phyloP scores from a whole-genome alignment of 64 coral and sea anemone species.

The Stylophora pistillata region DNA sequence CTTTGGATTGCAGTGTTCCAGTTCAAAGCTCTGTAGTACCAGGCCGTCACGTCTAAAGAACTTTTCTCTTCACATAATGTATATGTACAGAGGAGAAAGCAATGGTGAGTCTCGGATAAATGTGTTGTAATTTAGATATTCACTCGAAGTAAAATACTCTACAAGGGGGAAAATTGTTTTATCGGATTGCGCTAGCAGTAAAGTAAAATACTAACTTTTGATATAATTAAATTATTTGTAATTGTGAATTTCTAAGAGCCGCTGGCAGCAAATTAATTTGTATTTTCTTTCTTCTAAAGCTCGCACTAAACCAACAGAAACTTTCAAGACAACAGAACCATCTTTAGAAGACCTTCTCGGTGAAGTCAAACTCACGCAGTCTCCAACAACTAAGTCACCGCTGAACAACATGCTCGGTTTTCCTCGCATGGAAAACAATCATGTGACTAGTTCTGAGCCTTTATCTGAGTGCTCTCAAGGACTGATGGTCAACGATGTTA shows the following conservation, averaged over 20 bases:
- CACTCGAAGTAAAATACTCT: no score
- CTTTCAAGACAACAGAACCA: conserved; percentile 46
- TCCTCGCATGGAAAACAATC: conserved; percentile 19
- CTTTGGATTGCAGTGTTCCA: conserved; percentile 76
- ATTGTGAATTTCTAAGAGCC: no score
- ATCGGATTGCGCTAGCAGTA: no score
- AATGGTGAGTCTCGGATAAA: neutral
- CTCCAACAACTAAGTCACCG: conserved; percentile 54
- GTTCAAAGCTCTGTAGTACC: conserved; percentile 57
- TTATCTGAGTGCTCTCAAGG: conserved; percentile 74
- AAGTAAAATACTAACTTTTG: no score
- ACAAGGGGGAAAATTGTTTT: no score
- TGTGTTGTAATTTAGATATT: neutral
- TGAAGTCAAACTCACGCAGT: conserved; percentile 60
- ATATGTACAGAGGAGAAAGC: conserved; percentile 55
- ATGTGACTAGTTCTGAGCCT: conserved; percentile 9
- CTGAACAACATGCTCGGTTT: conserved; percentile 57
- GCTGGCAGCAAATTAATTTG: no score
- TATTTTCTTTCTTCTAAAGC: neutral
- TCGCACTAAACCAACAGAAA: conserved; percentile 13
- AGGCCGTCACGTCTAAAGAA: conserved; percentile 69
- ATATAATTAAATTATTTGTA: no score
- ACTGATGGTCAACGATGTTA: conserved; percentile 72
- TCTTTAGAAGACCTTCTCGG: conserved; percentile 86
- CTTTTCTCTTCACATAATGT: conserved; percentile 81